phyloP scores from a whole-genome alignment of 1,140 invertebrate species.

The Yoshiicerus persimilis region DNA sequence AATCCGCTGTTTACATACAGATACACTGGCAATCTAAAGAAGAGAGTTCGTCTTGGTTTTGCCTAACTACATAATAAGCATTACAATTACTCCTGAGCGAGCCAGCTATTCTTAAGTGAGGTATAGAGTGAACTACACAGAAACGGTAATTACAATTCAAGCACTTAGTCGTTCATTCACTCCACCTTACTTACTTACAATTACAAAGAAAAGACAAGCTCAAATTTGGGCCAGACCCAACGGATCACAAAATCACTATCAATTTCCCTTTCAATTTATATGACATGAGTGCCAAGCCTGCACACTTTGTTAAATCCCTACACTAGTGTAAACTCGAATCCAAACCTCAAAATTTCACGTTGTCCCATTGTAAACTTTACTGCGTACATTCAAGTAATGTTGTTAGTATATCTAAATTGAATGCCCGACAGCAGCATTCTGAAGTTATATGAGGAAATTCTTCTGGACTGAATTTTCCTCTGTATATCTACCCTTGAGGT shows the following conservation, averaged over 20 bases:
- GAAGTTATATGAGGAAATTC: neutral
- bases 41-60: neutral
- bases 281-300: neutral
- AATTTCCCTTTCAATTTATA: slow-evolving; percentile 15
- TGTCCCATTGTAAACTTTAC: neutral
- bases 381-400: neutral
- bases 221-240: slow-evolving; percentile 9
- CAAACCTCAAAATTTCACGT: neutral
- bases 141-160: neutral
- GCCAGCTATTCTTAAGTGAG: neutral
- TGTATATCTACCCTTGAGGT: neutral
- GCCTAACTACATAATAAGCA: neutral
- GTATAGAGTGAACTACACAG: neutral
- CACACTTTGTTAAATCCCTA: neutral
- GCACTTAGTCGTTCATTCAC: slow-evolving; percentile 8
- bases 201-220: neutral
- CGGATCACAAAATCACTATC: neutral
- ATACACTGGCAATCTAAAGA: too few species aligned
- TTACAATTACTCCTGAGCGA: neutral
- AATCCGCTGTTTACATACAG: neutral
- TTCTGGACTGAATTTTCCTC: neutral
- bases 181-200: neutral
- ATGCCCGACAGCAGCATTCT: neutral
- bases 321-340: neutral
- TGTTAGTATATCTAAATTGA: neutral